phyloP scores from a whole-genome alignment of 2,888 invertebrate genomes.

The Mythimna vitellina region DNA sequence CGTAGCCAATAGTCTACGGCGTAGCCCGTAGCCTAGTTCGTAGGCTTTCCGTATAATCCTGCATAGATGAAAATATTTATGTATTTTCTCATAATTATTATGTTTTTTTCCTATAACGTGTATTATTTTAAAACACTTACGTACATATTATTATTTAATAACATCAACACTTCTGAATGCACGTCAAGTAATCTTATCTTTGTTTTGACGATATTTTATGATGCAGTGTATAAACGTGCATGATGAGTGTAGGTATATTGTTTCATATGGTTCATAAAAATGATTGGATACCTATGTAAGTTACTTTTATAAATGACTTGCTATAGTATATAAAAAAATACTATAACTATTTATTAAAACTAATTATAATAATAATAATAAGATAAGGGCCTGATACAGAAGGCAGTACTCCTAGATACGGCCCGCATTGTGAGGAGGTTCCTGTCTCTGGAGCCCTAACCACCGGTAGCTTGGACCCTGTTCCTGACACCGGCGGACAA shows the following conservation, averaged over 20 bases:
- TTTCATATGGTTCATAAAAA: slow-evolving; percentile 1
- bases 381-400: no score
- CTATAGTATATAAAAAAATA: neutral
- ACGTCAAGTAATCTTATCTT: slow-evolving; percentile 38
- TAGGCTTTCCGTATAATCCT: slow-evolving; percentile 13
- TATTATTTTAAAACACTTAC: neutral
- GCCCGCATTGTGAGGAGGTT: no score
- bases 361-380: no score
- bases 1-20: slow-evolving; percentile 29
- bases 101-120: neutral
- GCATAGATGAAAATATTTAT: neutral
- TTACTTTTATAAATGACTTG: slow-evolving; percentile 1
- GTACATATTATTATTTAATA: slow-evolving; percentile 28
- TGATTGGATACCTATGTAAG: neutral
- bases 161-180: neutral
- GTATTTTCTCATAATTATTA: neutral
- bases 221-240: slow-evolving; percentile 5
- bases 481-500: no score
- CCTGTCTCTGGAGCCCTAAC: no score
- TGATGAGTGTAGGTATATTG: slow-evolving; percentile 8
- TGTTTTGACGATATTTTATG: slow-evolving; percentile 47
- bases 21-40: slow-evolving; percentile 29
- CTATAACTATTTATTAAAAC: neutral
- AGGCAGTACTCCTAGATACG: no score
- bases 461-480: no score